These are phyloP conservation scores for Pachyramphus minor DNA, from an alignment of 2,113 vertebrate species.

Conservation along the genomic window DNA sequence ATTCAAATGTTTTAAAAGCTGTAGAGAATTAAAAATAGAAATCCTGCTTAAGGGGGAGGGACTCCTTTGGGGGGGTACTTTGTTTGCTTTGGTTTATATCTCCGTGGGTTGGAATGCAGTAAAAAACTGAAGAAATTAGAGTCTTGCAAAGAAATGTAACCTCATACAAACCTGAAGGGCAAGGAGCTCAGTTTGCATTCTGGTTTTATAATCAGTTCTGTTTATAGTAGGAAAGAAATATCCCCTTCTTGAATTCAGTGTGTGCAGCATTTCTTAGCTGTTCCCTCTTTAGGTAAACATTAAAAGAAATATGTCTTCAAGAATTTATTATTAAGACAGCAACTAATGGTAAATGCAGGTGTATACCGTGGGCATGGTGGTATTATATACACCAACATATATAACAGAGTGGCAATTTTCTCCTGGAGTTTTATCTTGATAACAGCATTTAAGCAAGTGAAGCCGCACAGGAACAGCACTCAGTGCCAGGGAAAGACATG, in stretches of 20 bases:
- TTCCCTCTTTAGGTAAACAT: constrained; percentile 65
- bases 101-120: constrained; percentile 66
- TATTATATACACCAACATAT: neutral
- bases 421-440: neutral
- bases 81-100: constrained; percentile 76
- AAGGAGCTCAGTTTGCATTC: constrained; percentile 59
- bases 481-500: neutral
- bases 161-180: constrained; percentile 53
- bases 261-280: constrained; percentile 53
- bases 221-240: constrained; percentile 74
- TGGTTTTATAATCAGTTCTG: constrained; percentile 77
- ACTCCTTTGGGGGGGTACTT: constrained; percentile 69
- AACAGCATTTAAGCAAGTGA: neutral
- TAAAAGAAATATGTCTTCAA: constrained; percentile 38
- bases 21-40: constrained; percentile 75
- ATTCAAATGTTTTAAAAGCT: constrained; percentile 75
- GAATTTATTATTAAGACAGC: constrained; percentile 48
- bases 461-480: rapidly evolving
- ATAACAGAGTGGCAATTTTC: neutral
- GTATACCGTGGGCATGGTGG: neutral
- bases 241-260: constrained; percentile 62
- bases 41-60: constrained; percentile 42
- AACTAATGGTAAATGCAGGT: constrained; percentile 70
- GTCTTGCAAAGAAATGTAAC: constrained; percentile 45
- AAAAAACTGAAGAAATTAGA: constrained; percentile 63